Percentiles rank a stretch among this genome's conserved stretches.
Evolutionary conservation across 2,888 invertebrate species (phyloP).

Genomic region (Rhopalosiphum nymphaeae): DNA sequence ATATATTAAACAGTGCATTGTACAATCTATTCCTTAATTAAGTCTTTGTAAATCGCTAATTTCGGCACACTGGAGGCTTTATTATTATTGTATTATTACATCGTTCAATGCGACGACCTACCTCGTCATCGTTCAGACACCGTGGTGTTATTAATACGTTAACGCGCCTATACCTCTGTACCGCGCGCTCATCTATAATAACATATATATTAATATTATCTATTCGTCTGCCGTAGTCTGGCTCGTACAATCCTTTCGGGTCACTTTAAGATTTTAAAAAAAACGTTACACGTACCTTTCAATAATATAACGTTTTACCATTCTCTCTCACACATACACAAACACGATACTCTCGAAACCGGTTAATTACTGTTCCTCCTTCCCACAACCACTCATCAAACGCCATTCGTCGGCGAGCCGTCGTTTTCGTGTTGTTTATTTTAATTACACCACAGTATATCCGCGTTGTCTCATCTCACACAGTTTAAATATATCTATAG

Average conservation of each 20-base stretch:
- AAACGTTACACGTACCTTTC: constrained; percentile 33
- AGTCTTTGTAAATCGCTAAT: constrained; percentile 38
- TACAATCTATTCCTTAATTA: constrained; percentile 44
- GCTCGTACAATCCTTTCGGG: neutral
- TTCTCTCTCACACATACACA: neutral
- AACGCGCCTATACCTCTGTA: neutral
- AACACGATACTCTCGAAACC: constrained; percentile 5
- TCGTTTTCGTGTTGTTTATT: constrained; percentile 45
- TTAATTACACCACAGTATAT: constrained; percentile 36
- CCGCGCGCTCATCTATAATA: neutral
- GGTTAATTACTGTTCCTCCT: constrained; percentile 21
- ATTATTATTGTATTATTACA: neutral
- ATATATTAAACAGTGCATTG: neutral
- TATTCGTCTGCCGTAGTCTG: neutral
- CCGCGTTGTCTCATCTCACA: constrained; percentile 14
- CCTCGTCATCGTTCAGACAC: constrained; percentile 15
- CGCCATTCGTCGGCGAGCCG: neutral
- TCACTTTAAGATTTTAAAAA: neutral
- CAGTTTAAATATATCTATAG: neutral
- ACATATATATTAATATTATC: neutral
- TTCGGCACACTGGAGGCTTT: constrained; percentile 22
- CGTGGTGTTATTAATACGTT: constrained; percentile 40
- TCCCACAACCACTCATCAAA: neutral
- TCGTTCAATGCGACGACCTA: neutral
- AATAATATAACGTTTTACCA: constrained; percentile 37